Evolutionary conservation across 1,140 invertebrate species (phyloP).

Genomic region (Pseudomyrmex sp.): DNA sequence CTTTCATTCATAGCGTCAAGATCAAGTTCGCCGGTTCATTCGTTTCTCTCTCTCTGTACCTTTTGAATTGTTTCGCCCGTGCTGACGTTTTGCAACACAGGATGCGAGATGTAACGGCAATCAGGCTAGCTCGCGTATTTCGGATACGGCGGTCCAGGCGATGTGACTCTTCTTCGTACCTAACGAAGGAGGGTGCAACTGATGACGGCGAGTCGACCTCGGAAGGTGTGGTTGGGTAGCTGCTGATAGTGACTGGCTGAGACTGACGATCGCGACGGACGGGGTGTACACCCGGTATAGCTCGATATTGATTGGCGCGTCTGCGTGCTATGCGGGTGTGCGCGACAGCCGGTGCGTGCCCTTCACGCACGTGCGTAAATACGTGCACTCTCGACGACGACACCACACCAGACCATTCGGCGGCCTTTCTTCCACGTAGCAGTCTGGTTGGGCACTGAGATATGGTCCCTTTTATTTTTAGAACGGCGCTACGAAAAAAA

Average conservation of each 20-base stretch:
- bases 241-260: slow-evolving; percentile 63
- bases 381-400: not conserved
- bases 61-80: slow-evolving; percentile 21
- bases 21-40: not conserved
- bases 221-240: slow-evolving; percentile 69
- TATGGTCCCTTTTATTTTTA: slow-evolving; percentile 48
- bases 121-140: not conserved
- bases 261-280: slow-evolving; percentile 35
- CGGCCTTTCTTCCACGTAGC: not conserved
- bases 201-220: not conserved
- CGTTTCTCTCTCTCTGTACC: slow-evolving; percentile 42
- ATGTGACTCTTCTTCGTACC: not conserved
- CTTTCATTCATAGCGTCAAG: not conserved
- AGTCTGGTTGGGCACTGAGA: not conserved
- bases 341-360: slow-evolving; percentile 42
- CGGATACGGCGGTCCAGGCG: not conserved
- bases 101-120: slow-evolving; percentile 30
- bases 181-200: not conserved
- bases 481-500: not conserved
- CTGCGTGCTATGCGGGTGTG: slow-evolving; percentile 68
- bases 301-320: slow-evolving; percentile 74
- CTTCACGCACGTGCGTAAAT: slow-evolving; percentile 42
- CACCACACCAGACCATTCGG: slow-evolving; percentile 3
- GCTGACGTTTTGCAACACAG: slow-evolving; percentile 45
- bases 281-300: slow-evolving; percentile 58